A percentile compares a stretch with the other conserved stretches of the same genome.
Conservation (phyloP, 2,888 invertebrate genomes). For the Acronicta leporina region DNA sequence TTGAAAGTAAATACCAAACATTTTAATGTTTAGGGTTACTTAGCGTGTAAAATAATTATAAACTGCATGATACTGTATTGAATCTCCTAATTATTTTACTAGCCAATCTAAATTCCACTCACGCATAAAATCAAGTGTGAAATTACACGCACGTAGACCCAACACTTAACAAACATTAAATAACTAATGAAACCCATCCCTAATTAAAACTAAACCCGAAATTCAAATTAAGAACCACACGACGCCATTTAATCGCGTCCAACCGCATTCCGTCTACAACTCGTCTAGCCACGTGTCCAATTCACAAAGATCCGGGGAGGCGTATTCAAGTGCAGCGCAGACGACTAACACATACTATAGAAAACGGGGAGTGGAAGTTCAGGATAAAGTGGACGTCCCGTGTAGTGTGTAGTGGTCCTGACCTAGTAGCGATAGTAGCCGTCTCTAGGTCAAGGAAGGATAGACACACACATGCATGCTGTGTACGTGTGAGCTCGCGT, state of each 20-base stretch:
- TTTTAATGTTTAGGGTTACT: too few relatives aligned
- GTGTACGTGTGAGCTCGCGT: conserved; percentile 43
- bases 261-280: conserved; percentile 77
- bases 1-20: neutral
- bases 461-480: conserved; percentile 80
- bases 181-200: conserved; percentile 60
- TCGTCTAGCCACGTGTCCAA: conserved; percentile 83
- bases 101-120: conserved; percentile 24
- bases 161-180: conserved; percentile 35
- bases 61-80: conserved; percentile 1
- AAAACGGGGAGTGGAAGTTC: conserved; percentile 61
- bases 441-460: conserved; percentile 88
- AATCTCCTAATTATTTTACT: conserved; percentile 18
- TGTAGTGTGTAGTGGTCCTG: conserved; percentile 85
- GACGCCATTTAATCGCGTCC: conserved; percentile 51
- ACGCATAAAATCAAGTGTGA: conserved; percentile 12
- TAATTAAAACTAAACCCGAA: conserved; percentile 68
- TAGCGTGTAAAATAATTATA: conserved; percentile 8
- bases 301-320: conserved; percentile 60
- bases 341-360: conserved; percentile 28
- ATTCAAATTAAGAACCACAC: conserved; percentile 52
- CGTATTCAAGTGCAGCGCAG: conserved; percentile 66
- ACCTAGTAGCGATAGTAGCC: conserved; percentile 85
- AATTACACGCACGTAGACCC: conserved; percentile 26
- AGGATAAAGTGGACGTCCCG: conserved; percentile 66